Conservation (phyloP, 1,140 invertebrate genomes). For the Heliothis virescens region DNA sequence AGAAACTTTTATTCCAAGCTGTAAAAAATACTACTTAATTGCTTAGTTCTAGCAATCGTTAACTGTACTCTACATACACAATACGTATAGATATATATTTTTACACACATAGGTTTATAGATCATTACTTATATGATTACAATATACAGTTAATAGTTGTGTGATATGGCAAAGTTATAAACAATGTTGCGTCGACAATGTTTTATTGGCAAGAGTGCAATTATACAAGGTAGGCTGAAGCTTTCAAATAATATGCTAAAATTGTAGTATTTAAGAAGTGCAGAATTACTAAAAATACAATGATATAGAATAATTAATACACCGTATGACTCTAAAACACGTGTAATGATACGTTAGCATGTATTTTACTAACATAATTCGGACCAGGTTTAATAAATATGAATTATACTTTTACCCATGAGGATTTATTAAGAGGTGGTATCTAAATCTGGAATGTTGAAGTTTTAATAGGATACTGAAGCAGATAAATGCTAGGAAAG, state of each 20-base stretch:
- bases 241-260: slow-evolving; percentile 16
- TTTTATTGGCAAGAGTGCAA: slow-evolving; percentile 35
- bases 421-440: slow-evolving; percentile 6
- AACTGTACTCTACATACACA: background rate
- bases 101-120: slow-evolving; percentile 15
- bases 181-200: slow-evolving; percentile 34
- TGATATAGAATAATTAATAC: slow-evolving; percentile 29
- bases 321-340: slow-evolving; percentile 10
- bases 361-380: background rate
- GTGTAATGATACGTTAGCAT: slow-evolving; percentile 48
- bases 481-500: slow-evolving; percentile 41
- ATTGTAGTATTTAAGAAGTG: slow-evolving; percentile 22
- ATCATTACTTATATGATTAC: slow-evolving; percentile 5
- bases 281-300: slow-evolving; percentile 27
- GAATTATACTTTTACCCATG: slow-evolving; percentile 14
- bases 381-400: slow-evolving; percentile 15
- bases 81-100: slow-evolving; percentile 4
- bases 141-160: slow-evolving; percentile 25
- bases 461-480: slow-evolving; percentile 29
- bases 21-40: too few species aligned
- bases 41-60: background rate
- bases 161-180: slow-evolving; percentile 38
- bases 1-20: background rate
- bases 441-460: slow-evolving; percentile 29
- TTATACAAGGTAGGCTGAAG: slow-evolving; percentile 37